These are phyloP conservation scores for Acinonyx jubatus DNA, from an alignment of 2,113 vertebrate genomes.

Conservation along the genomic window DNA sequence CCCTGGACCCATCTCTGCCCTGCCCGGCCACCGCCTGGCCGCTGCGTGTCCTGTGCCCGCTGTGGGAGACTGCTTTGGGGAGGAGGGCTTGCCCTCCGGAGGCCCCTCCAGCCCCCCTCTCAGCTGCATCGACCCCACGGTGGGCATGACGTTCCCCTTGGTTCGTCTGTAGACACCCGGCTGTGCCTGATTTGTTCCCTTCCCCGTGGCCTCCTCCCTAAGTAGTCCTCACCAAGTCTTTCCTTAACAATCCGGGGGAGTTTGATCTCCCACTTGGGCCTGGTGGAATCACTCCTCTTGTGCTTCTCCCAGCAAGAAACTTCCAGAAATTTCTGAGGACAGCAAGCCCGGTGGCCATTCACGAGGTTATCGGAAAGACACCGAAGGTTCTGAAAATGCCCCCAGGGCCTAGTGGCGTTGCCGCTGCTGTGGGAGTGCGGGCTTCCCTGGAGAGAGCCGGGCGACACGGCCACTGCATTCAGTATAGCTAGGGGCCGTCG, in stretches of 20 bases:
- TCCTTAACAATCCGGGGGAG: fast-evolving
- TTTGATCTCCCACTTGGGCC: not conserved
- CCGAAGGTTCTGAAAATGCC: not conserved
- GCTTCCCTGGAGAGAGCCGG: not conserved
- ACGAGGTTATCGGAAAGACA: not conserved
- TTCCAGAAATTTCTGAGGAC: not conserved
- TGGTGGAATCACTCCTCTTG: not conserved
- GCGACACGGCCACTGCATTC: fast-evolving
- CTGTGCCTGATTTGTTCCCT: not conserved
- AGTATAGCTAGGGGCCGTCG: no score
- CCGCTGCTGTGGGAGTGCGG: not conserved
- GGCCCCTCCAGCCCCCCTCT: not conserved
- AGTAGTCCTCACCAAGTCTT: not conserved
- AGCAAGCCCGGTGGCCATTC: not conserved
- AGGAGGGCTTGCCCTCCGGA: not conserved
- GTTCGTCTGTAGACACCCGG: not conserved
- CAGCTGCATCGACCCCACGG: not conserved
- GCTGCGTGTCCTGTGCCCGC: no score
- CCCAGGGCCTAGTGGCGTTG: not conserved
- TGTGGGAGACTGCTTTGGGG: not conserved
- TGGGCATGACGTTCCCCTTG: not conserved
- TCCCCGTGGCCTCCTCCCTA: not conserved
- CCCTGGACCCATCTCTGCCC: not conserved
- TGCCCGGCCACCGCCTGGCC: no score
- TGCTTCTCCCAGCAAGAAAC: not conserved